A percentile compares a stretch with the other conserved stretches of the same genome.
These are phyloP conservation scores for Melangyna quadrimaculata DNA, from an alignment of 2,888 invertebrate genomes.

Conservation along the genomic window DNA sequence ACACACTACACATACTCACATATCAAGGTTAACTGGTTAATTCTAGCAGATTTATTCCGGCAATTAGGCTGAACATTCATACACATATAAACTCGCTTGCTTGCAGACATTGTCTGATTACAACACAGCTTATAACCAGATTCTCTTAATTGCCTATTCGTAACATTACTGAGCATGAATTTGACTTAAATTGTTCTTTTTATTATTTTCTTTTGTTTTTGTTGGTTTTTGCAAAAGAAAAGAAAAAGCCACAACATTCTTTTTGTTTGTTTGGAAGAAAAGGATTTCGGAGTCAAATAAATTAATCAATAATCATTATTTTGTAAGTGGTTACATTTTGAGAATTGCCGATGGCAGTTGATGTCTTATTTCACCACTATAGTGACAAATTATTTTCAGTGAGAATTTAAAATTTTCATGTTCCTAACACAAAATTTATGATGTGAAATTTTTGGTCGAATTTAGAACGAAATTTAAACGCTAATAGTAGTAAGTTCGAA, in stretches of 20 bases:
- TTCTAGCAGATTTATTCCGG: constrained; percentile 56
- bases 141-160: constrained; percentile 34
- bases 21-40: constrained; percentile 56
- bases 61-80: constrained; percentile 46
- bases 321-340: no score
- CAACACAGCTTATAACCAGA: constrained; percentile 34
- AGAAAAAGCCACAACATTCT: not conserved
- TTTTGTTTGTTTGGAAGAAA: not conserved
- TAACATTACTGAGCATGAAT: constrained; percentile 16
- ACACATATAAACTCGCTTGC: constrained; percentile 31
- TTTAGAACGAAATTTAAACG: no score
- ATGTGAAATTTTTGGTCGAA: no score
- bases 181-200: not conserved
- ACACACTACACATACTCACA: not conserved
- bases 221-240: not conserved
- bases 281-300: not conserved
- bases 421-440: not conserved
- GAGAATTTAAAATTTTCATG: no score
- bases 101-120: constrained; percentile 44
- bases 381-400: no score
- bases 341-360: no score
- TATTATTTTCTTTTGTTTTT: not conserved
- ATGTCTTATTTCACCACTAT: no score
- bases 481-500: no score
- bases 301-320: not conserved